Percentiles rank a stretch among this genome's conserved stretches.
phyloP scores from a whole-genome alignment of 2,888 invertebrate genomes.

The Miltochrista miniata region DNA sequence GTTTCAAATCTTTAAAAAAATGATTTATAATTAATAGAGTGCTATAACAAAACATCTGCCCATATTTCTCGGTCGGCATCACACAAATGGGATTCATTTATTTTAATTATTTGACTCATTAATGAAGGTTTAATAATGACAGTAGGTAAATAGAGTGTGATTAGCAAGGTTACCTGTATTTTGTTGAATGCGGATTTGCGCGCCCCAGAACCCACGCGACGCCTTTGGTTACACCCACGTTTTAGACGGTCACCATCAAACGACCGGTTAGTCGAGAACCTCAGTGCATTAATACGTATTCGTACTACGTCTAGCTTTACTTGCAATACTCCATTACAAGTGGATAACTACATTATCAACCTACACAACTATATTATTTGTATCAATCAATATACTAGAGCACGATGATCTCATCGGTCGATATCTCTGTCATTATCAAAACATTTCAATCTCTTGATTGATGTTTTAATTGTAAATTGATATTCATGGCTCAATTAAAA shows the following conservation, averaged over 20 bases:
- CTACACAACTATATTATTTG: constrained; percentile 37
- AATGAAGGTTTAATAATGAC: constrained; percentile 39
- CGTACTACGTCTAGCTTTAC: background rate
- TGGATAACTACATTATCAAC: constrained; percentile 44
- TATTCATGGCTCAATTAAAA: constrained; percentile 41
- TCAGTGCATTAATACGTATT: constrained; percentile 2
- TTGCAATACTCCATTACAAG: constrained; percentile 21
- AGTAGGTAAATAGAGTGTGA: constrained; percentile 43
- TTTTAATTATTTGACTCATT: constrained; percentile 17
- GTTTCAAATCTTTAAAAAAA: background rate
- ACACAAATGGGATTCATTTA: background rate
- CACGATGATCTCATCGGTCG: constrained; percentile 65
- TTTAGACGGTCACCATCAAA: constrained; percentile 26
- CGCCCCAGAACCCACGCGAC: constrained; percentile 55
- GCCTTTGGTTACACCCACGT: constrained; percentile 50
- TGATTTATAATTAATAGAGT: background rate
- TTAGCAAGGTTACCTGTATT: constrained; percentile 57
- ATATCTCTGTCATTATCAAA: constrained; percentile 51
- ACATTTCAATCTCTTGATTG: constrained; percentile 54
- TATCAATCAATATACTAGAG: constrained; percentile 17
- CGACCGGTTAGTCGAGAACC: constrained; percentile 30
- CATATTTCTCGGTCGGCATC: background rate
- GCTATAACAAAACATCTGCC: background rate
- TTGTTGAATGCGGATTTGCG: constrained; percentile 73
- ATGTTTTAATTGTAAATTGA: constrained; percentile 69